Conservation (phyloP, 2,113 vertebrate genomes). For the Petaurus breviceps region DNA sequence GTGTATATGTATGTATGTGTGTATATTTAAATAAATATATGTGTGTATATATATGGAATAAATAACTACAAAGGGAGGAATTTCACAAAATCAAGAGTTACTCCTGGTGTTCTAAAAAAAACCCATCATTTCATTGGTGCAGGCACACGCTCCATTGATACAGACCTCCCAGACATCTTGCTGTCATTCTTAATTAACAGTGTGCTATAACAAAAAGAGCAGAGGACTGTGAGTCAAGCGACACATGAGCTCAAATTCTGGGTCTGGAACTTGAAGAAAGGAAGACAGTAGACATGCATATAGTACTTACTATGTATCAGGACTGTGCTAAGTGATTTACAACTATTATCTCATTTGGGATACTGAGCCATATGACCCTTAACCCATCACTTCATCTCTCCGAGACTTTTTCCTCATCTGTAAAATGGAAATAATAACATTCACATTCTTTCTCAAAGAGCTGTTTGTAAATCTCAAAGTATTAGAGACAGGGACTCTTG, state of each 20-base stretch:
- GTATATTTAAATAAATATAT: too few relatives aligned
- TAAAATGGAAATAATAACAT: slow-evolving; percentile 55
- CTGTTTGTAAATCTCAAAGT: slow-evolving; percentile 46
- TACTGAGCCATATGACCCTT: background rate
- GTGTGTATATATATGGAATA: background rate
- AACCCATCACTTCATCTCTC: background rate
- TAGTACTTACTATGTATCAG: background rate
- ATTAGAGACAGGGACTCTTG: slow-evolving; percentile 9
- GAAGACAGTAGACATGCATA: background rate
- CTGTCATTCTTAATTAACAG: background rate
- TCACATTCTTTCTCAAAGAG: slow-evolving; percentile 23
- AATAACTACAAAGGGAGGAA: background rate
- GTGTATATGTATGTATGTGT: too few relatives aligned
- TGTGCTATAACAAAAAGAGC: background rate
- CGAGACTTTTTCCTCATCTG: slow-evolving; percentile 31
- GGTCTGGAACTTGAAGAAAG: background rate
- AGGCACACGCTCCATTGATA: background rate
- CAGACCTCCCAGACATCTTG: background rate
- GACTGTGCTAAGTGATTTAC: background rate
- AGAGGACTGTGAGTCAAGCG: background rate
- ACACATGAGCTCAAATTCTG: background rate
- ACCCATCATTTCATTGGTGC: background rate
- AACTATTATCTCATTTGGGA: background rate
- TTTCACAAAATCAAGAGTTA: background rate
- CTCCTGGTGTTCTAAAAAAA: background rate